phyloP scores from a whole-genome alignment of 1,140 invertebrate species.

The Drosophila kohkoa region DNA sequence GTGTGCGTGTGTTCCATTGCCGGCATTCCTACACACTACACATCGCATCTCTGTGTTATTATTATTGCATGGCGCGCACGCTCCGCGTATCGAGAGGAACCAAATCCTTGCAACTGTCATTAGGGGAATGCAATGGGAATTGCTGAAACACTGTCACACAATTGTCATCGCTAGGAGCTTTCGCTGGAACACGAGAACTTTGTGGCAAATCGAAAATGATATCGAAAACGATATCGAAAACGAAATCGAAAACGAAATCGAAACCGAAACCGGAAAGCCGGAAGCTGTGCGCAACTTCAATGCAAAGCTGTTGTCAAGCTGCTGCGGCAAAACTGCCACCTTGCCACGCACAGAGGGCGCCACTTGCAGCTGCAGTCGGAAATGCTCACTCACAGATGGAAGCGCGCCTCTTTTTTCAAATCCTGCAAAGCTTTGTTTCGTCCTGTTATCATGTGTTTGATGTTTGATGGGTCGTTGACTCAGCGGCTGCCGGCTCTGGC shows the following conservation, averaged over 20 bases:
- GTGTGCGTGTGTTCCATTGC: constrained; percentile 20
- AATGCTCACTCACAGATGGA: constrained; percentile 14
- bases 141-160: constrained; percentile 29
- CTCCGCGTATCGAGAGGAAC: neutral
- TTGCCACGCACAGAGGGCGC: constrained; percentile 33
- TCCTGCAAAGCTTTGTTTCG: constrained; percentile 1
- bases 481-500: constrained; percentile 1
- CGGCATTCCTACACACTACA: constrained; percentile 17
- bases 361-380: constrained; percentile 14
- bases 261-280: constrained; percentile 10
- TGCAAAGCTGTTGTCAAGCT: constrained; percentile 19
- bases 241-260: too few relatives aligned
- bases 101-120: constrained; percentile 3
- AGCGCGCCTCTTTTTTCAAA: constrained; percentile 19
- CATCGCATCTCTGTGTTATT: constrained; percentile 24
- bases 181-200: constrained; percentile 49
- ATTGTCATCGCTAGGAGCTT: constrained; percentile 54
- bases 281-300: constrained; percentile 63
- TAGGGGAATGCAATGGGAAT: constrained; percentile 52
- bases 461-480: constrained; percentile 18
- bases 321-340: neutral
- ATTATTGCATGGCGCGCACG: constrained; percentile 12
- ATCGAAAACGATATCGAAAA: too few relatives aligned
- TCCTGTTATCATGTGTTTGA: neutral
- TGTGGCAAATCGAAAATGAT: too few relatives aligned